These are phyloP conservation scores for Tiliacea aurago DNA, from an alignment of 2,888 invertebrate species.

Conservation along the genomic window DNA sequence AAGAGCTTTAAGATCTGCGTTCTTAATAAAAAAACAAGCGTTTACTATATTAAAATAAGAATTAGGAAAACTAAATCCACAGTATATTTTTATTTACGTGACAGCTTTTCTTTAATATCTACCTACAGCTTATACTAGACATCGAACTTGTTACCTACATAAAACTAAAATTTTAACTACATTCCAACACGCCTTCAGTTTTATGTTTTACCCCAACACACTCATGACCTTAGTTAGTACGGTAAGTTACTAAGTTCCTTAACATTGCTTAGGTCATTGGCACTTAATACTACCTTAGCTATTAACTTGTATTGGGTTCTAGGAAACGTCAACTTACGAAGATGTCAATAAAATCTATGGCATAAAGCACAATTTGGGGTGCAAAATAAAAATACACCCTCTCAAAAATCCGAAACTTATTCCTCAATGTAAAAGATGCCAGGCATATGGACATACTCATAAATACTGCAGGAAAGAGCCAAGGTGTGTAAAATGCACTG, in stretches of 20 bases:
- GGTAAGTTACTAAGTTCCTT: background rate
- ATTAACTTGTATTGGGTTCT: background rate
- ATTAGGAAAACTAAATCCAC: background rate
- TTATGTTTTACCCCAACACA: background rate
- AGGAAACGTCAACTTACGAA: background rate
- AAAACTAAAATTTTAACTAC: constrained; percentile 3
- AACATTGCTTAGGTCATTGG: constrained; percentile 8
- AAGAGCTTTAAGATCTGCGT: background rate
- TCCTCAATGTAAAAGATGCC: too few relatives aligned
- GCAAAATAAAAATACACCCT: too few relatives aligned
- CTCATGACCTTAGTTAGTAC: constrained; percentile 16
- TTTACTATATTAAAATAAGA: background rate
- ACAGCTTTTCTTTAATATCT: background rate
- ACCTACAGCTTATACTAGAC: constrained; percentile 8
- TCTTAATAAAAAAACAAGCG: background rate
- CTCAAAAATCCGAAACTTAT: too few relatives aligned
- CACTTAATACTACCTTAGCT: background rate
- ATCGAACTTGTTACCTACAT: constrained; percentile 8
- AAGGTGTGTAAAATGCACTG: too few relatives aligned
- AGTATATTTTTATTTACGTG: background rate
- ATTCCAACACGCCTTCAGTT: constrained; percentile 22
- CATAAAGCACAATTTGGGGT: too few relatives aligned
- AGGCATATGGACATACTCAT: too few relatives aligned
- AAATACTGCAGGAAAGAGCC: too few relatives aligned
- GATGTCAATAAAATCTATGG: too few relatives aligned